Evolutionary conservation across 2,888 invertebrate species (phyloP).

Genomic region (Neocrepidodera transversa): DNA sequence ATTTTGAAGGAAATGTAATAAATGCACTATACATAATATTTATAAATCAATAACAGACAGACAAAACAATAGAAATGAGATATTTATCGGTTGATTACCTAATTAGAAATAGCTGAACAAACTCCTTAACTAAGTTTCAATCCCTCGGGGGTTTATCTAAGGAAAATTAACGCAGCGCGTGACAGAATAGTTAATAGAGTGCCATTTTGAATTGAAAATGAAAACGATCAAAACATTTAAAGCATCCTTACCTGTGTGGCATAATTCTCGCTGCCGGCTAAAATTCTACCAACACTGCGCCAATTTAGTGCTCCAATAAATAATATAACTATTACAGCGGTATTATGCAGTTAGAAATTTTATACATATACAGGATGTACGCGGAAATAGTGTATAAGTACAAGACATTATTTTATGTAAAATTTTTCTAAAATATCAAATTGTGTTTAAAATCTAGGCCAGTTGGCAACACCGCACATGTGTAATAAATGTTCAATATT

Average conservation of each 20-base stretch:
- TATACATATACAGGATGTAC: too few relatives aligned
- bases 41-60: too few relatives aligned
- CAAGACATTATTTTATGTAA: too few relatives aligned
- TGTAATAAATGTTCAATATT: too few relatives aligned
- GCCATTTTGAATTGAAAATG: too few relatives aligned
- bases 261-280: background rate
- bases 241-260: background rate
- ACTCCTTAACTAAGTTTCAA: background rate
- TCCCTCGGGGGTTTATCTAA: background rate
- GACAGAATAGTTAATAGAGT: conserved; percentile 1
- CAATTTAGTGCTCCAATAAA: conserved; percentile 8
- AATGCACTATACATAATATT: too few relatives aligned
- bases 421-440: too few relatives aligned
- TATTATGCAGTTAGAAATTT: too few relatives aligned
- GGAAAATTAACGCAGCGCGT: background rate
- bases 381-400: too few relatives aligned
- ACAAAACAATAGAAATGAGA: background rate
- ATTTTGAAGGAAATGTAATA: too few relatives aligned
- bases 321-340: background rate
- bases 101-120: background rate
- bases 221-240: conserved; percentile 1
- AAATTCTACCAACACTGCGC: conserved; percentile 7
- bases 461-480: too few relatives aligned
- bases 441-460: too few relatives aligned
- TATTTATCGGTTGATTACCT: background rate